Evolutionary conservation across 1,140 invertebrate species (phyloP).

Genomic region (Drosophila nasuta): DNA sequence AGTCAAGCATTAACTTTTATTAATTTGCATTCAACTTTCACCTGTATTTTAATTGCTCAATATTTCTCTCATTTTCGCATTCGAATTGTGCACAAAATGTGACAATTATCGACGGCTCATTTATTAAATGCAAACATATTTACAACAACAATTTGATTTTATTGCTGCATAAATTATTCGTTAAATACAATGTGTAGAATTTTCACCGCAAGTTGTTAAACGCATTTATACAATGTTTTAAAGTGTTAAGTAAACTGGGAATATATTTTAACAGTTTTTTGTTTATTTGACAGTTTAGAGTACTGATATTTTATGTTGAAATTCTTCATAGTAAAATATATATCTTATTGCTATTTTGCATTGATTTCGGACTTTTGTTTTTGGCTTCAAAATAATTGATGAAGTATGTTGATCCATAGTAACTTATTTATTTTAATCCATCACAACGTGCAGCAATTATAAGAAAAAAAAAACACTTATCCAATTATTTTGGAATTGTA

Average conservation of each 20-base stretch:
- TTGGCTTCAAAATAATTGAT: no score
- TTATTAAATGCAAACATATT: slow-evolving; percentile 60
- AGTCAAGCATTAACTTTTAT: not conserved
- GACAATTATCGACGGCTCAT: slow-evolving; percentile 46
- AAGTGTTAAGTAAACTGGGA: slow-evolving; percentile 3
- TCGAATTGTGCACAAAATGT: slow-evolving; percentile 35
- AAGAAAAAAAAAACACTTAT: no score
- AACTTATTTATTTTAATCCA: no score
- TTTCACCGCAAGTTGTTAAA: slow-evolving; percentile 1
- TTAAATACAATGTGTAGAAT: slow-evolving; percentile 50
- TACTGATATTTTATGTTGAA: no score
- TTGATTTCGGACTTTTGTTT: no score
- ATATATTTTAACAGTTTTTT: not conserved
- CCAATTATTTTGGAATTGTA: no score
- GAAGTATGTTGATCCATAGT: no score
- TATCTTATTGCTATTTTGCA: no score
- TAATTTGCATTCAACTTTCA: not conserved
- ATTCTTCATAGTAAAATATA: no score
- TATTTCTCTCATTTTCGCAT: not conserved
- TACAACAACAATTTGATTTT: slow-evolving; percentile 51
- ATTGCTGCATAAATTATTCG: slow-evolving; percentile 64
- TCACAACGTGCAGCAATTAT: no score
- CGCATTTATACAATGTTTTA: not conserved
- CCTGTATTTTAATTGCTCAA: not conserved
- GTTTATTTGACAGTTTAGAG: not conserved